These are phyloP conservation scores for Cercopithecus mitis DNA, from an alignment of 2,797 vertebrate genomes.

Conservation along the genomic window DNA sequence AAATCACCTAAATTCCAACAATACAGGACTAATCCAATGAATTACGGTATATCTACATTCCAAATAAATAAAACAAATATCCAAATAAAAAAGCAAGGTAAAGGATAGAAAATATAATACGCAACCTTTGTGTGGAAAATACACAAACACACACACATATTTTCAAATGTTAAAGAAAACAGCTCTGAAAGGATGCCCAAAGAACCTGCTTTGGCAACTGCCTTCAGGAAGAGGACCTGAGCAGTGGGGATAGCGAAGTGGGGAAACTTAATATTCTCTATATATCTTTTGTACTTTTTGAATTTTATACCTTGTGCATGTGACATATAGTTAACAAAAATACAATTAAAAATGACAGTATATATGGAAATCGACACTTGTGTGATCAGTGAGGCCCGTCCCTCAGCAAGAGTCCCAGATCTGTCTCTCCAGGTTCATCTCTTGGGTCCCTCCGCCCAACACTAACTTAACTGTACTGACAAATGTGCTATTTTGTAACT, in stretches of 20 bases:
- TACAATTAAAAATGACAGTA: not conserved
- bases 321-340: not conserved
- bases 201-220: not conserved
- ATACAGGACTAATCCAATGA: not conserved
- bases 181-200: not conserved
- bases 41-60: not conserved
- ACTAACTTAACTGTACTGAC: not conserved
- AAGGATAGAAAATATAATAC: not conserved
- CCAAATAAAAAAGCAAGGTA: not conserved
- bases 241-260: not conserved
- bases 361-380: not conserved
- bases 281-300: not conserved
- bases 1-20: not conserved
- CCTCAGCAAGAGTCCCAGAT: not conserved
- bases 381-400: not conserved
- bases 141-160: not conserved
- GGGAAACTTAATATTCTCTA: not conserved
- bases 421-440: not conserved
- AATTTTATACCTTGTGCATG: not conserved
- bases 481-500: not conserved
- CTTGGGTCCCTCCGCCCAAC: not conserved
- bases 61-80: constrained; percentile 6
- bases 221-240: not conserved
- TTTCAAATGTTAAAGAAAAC: not conserved
- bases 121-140: not conserved